Evolutionary conservation across 2,888 invertebrate species (phyloP).

Genomic region (Parelbella ahira): DNA sequence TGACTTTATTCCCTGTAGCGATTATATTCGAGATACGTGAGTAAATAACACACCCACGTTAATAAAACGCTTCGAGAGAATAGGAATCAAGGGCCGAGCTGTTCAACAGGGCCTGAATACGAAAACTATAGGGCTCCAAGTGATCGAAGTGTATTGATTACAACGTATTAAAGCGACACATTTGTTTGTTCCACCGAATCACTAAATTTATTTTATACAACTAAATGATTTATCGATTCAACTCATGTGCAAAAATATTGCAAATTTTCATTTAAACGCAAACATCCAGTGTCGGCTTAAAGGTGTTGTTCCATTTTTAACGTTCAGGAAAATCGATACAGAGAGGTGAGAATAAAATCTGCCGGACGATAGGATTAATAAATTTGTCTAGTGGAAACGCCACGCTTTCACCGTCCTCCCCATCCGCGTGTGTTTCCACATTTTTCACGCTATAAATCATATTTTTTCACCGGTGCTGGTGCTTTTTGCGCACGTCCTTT

Average conservation of each 20-base stretch:
- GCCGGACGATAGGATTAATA: constrained; percentile 71
- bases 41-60: constrained; percentile 44
- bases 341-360: constrained; percentile 45
- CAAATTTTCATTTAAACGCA: too few species aligned
- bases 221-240: too few species aligned
- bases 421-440: constrained; percentile 79
- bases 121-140: neutral
- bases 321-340: constrained; percentile 13
- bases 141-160: constrained; percentile 1
- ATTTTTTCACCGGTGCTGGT: constrained; percentile 79
- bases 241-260: too few species aligned
- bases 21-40: constrained; percentile 55
- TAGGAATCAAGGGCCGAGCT: neutral
- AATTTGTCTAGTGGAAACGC: constrained; percentile 75
- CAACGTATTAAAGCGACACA: constrained; percentile 5
- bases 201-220: too few species aligned
- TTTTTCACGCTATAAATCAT: constrained; percentile 80
- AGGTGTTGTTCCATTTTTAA: too few species aligned
- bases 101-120: neutral
- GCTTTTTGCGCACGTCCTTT: constrained; percentile 76
- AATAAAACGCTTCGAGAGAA: constrained; percentile 20
- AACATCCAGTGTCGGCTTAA: too few species aligned
- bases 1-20: constrained; percentile 38
- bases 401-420: constrained; percentile 69
- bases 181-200: too few species aligned